Base-by-base conservation (phyloP, 1,140 invertebrate genomes). In the Drosophila santomea region DNA sequence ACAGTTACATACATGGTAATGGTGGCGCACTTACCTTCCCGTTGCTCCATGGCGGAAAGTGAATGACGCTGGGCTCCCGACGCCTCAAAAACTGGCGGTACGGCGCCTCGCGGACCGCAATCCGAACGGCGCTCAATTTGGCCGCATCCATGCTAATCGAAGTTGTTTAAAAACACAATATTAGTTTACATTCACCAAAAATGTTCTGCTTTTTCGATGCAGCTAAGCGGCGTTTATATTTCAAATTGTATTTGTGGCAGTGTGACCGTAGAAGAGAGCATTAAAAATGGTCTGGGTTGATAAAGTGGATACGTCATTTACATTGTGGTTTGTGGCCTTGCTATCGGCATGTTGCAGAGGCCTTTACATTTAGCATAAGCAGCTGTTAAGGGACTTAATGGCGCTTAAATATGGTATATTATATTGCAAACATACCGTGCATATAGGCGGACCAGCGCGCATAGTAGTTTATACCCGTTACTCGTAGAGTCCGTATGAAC, bases 41-140 rank as follows among this genome's bases (percentile, higher is more conserved):
- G 15, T 51, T 25, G 10, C 48, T 10, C 48, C 48, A 35, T 15
- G 28, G 28, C n/a, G 48, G 48, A 10, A 51, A 51, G 5, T 51
- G 8, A 4, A 51, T n/a, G 28, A 51, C 28, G 28, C 48, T 51
- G n/a, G 48, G 48, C n/a, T 51, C 48, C 28, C 48, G n/a, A 32
- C 48, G 48, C n/a, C 48, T 28, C n/a, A 35, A 6, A 6, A 51
- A 51, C 10, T 51, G 48, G 28, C 48, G 28, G 25, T 35, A 51
- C n/a, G 48, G 28, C 28, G 48, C 48, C 28, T 51, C 48, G n/a
- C 48, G 48, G n/a, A 35, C 28, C 8, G 48, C 48, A 51, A 51
- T 51, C 7, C 52, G 51, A 8, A 76, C 74, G 1, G 60, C 50
- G 43, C 45, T 39, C 11, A 36, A 32, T 44, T 79, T 64, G 8